A percentile compares a stretch with the other conserved stretches of the same genome.
Evolutionary conservation across 2,888 invertebrate species (phyloP).

Genomic region (Andrena hattorfiana): DNA sequence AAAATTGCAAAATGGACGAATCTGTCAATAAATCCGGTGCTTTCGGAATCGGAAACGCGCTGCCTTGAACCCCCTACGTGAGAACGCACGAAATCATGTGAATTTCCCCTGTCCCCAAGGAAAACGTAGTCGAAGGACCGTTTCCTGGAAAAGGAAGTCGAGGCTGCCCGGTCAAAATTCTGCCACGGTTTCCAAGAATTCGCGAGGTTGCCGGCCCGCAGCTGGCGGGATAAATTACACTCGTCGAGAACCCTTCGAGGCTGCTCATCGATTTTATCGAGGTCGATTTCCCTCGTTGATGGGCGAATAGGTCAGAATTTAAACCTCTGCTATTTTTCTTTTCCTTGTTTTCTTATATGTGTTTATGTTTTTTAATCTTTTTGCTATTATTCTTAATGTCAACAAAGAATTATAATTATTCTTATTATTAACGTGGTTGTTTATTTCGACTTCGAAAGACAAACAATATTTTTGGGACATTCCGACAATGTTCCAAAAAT

Average conservation of each 20-base stretch:
- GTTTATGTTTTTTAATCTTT: no score
- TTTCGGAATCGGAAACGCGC: slow-evolving; percentile 8
- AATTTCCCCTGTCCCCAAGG: slow-evolving; percentile 1
- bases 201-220: slow-evolving; percentile 27
- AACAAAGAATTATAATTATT: no score
- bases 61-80: slow-evolving; percentile 52
- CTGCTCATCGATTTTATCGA: slow-evolving; percentile 18
- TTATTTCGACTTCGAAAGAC: no score
- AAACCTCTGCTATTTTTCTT: no score
- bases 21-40: background rate
- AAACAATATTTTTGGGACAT: no score
- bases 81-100: slow-evolving; percentile 32
- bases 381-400: no score
- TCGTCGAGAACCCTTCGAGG: slow-evolving; percentile 14
- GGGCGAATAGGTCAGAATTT: background rate
- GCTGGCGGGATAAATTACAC: slow-evolving; percentile 36
- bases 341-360: no score
- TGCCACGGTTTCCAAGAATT: slow-evolving; percentile 36
- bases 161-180: slow-evolving; percentile 48
- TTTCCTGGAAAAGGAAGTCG: slow-evolving; percentile 25
- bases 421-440: no score
- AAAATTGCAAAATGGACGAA: background rate
- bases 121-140: slow-evolving; percentile 8
- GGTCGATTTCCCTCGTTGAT: slow-evolving; percentile 25
- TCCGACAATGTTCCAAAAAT: no score